These are phyloP conservation scores for Lumbricus terrestris DNA, from an alignment of 2,888 invertebrate genomes.

Conservation along the genomic window DNA sequence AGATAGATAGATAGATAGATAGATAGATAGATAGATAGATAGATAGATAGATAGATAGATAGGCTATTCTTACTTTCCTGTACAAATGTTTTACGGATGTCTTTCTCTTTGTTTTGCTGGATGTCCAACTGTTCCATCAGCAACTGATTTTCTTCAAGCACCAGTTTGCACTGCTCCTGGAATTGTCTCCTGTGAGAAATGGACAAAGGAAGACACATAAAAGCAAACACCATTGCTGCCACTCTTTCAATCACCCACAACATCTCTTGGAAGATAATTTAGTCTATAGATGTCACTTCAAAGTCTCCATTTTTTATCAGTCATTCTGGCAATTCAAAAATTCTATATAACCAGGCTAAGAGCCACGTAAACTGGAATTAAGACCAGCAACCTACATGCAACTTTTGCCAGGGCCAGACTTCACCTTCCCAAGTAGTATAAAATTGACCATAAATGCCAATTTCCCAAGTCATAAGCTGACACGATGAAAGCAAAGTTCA, in stretches of 20 bases:
- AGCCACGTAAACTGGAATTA: neutral
- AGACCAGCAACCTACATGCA: neutral
- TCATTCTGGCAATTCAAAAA: neutral
- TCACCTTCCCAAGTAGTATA: neutral
- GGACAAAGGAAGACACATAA: neutral
- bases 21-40: neutral
- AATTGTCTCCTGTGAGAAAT: constrained; percentile 51
- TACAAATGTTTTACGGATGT: constrained; percentile 50
- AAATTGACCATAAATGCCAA: neutral
- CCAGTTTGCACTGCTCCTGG: constrained; percentile 56
- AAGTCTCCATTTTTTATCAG: neutral
- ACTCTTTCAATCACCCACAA: neutral
- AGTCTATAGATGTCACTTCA: too few species aligned
- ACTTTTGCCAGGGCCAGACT: neutral
- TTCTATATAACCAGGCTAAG: neutral
- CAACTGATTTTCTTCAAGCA: constrained; percentile 59
- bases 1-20: neutral
- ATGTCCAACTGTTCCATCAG: constrained; percentile 55
- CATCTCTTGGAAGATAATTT: neutral
- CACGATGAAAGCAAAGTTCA: neutral
- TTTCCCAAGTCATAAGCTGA: neutral
- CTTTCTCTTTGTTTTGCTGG: constrained; percentile 53
- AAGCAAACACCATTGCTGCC: neutral
- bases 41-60: neutral
- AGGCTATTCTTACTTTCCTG: constrained; percentile 52